These are phyloP conservation scores for Melikaiella ostensackeni DNA, from an alignment of 2,888 invertebrate genomes.

Conservation along the genomic window DNA sequence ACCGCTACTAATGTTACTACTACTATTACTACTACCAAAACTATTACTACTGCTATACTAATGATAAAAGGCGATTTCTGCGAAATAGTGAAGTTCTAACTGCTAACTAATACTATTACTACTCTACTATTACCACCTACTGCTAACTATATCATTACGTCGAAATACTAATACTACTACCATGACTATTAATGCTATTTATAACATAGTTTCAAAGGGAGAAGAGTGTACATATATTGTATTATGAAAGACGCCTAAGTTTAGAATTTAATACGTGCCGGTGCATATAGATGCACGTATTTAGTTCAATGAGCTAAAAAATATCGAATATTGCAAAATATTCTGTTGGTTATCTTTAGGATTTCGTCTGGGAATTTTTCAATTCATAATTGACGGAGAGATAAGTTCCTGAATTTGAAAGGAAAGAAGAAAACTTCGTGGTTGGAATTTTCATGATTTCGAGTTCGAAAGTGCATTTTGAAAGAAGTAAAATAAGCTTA, in stretches of 20 bases:
- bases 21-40: slow-evolving; percentile 51
- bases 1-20: slow-evolving; percentile 61
- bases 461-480: too few species aligned
- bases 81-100: slow-evolving; percentile 51
- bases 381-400: not conserved
- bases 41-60: slow-evolving; percentile 59
- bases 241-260: not conserved
- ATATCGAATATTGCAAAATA: slow-evolving; percentile 11
- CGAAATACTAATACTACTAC: slow-evolving; percentile 42
- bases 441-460: too few species aligned
- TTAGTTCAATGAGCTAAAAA: slow-evolving; percentile 42
- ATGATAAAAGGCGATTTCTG: slow-evolving; percentile 57
- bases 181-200: slow-evolving; percentile 44
- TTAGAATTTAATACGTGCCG: slow-evolving; percentile 35
- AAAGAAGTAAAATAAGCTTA: too few species aligned
- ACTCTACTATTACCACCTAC: slow-evolving; percentile 39
- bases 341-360: too few species aligned
- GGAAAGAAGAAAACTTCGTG: too few species aligned
- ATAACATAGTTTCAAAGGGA: slow-evolving; percentile 24
- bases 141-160: slow-evolving; percentile 32
- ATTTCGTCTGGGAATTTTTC: not conserved
- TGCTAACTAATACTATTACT: slow-evolving; percentile 54
- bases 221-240: slow-evolving; percentile 53
- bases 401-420: too few species aligned
- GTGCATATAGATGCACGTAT: slow-evolving; percentile 44